These are phyloP conservation scores for Dryoscopus gambensis DNA, from an alignment of 2,113 vertebrate species.

Conservation along the genomic window DNA sequence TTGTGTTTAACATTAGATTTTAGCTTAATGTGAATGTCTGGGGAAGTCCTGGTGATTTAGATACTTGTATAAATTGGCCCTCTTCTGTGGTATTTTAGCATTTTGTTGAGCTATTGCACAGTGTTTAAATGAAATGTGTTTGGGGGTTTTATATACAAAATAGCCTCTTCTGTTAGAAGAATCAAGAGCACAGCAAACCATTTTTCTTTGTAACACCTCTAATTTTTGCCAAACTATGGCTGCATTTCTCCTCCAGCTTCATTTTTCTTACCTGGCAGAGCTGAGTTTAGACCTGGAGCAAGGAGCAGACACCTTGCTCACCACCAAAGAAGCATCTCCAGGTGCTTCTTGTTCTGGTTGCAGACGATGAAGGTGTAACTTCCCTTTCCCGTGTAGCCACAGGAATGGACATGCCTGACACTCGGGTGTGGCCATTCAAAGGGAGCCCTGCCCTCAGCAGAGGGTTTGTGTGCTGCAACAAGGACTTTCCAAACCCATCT, in stretches of 20 bases:
- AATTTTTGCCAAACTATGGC: not conserved
- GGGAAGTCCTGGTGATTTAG: not conserved
- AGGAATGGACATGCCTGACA: not conserved
- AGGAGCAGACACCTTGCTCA: not conserved
- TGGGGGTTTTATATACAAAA: not conserved
- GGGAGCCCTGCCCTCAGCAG: not conserved
- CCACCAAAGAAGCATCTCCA: not conserved
- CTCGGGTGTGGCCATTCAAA: not conserved
- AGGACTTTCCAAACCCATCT: not conserved
- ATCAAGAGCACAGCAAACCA: not conserved
- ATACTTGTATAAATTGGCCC: not conserved
- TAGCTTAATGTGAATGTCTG: not conserved
- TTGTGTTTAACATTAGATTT: not conserved
- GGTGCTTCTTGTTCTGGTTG: not conserved
- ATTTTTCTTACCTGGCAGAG: not conserved
- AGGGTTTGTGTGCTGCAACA: too few species aligned
- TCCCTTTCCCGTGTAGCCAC: not conserved
- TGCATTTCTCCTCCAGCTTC: not conserved
- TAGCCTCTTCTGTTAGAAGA: not conserved
- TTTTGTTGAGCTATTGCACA: not conserved
- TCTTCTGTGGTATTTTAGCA: not conserved
- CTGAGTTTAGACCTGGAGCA: not conserved
- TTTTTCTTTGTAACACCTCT: not conserved
- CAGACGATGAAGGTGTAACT: fast-evolving
- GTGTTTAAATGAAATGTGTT: not conserved